Base-by-base conservation (phyloP, 2,113 vertebrate species). In the Tragelaphus imberbis region DNA sequence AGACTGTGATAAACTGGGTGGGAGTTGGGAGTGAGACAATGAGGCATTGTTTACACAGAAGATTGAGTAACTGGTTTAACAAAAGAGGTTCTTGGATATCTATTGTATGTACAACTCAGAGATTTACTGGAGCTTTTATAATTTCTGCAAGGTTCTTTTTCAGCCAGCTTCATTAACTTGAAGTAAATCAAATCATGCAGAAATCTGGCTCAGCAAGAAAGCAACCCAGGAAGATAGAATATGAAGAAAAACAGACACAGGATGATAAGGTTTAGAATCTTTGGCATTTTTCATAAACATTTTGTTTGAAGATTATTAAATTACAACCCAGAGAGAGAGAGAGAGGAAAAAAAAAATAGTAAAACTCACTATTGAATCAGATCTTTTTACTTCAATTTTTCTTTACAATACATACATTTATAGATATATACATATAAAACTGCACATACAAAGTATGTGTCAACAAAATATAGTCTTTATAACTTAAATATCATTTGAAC, bases 141-240 rank as follows among this genome's bases (percentile, higher is more conserved):
- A 98, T 98, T 98, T 99, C 98, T 98, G 98, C 98, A 98, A 98
- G 97, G 96, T 97, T 98, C 96, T 98, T 97, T 98, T 98, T 98
- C 98, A 98, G 98, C 98, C 97, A 98, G 98, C 98, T 98, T 99
- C 98, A 99, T 99, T 98, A 99, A 98, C 97, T 98, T 97, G 97
- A 98, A 98, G 98, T 98, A 99, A 99, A 99, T 98, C 98, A 99
- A 98, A 99, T 98, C 98, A 98, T 98, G 98, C 98, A 98, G 98
- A 98, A 98, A 99, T 98, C 97, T 98, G 98, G 97, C 97, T 98
- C 96, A 98, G 98, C 90, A 94, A 98, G 98, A 98, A 97, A 98
- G 95, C 98, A 98, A 98, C 97, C 94, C 97, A 97, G 98, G 92
- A 98, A 98, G 98, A 98, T 97, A 96, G n/a, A 98, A 98, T 96